These are phyloP conservation scores for Spilosoma lubricipeda DNA, from an alignment of 2,888 invertebrate species.

Conservation along the genomic window DNA sequence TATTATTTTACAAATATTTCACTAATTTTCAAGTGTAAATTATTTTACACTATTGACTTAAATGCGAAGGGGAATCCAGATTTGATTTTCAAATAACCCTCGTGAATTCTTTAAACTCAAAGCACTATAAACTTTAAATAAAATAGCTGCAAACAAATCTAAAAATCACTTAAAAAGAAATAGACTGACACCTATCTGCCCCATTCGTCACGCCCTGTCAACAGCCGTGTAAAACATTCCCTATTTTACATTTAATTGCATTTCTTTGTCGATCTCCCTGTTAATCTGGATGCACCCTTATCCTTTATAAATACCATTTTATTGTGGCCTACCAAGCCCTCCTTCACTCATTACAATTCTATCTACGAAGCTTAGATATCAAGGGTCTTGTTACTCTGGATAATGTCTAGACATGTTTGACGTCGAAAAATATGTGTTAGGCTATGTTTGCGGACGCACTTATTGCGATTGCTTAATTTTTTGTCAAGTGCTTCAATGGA, in stretches of 20 bases:
- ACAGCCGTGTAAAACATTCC: slow-evolving; percentile 82
- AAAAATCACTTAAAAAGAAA: slow-evolving; percentile 63
- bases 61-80: background rate
- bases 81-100: slow-evolving; percentile 10
- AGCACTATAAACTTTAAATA: slow-evolving; percentile 29
- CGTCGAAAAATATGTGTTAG: slow-evolving; percentile 76
- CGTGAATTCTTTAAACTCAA: slow-evolving; percentile 15
- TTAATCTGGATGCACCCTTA: slow-evolving; percentile 84
- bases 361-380: background rate
- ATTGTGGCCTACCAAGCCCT: slow-evolving; percentile 49
- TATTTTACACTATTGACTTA: background rate
- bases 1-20: background rate
- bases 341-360: background rate
- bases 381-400: slow-evolving; percentile 56
- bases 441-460: slow-evolving; percentile 79
- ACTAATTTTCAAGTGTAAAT: background rate
- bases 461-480: slow-evolving; percentile 70
- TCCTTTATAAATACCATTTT: slow-evolving; percentile 59
- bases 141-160: slow-evolving; percentile 55
- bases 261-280: slow-evolving; percentile 84
- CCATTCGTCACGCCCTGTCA: slow-evolving; percentile 82
- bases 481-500: slow-evolving; percentile 54
- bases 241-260: slow-evolving; percentile 87
- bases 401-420: slow-evolving; percentile 76
- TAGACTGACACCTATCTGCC: slow-evolving; percentile 69